Base-by-base conservation (phyloP, 2,113 vertebrate genomes). In the Eolophus roseicapilla region DNA sequence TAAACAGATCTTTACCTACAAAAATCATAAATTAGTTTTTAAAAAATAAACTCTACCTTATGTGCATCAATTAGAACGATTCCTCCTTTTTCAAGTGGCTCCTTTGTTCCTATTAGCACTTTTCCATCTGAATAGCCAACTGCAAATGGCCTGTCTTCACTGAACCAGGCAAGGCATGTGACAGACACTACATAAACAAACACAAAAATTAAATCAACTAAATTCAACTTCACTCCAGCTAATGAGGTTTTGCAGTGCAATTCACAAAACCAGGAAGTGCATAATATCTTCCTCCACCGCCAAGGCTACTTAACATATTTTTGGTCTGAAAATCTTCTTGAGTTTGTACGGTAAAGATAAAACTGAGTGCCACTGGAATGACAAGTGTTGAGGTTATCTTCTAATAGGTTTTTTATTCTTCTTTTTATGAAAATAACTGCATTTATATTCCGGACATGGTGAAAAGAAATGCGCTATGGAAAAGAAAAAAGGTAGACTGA, bases 101-200 rank as follows among this genome's bases (percentile, higher is more conserved):
- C 99, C 90, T 98, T 99, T 79, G 98, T 98, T 87, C 99, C 99
- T 59, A 99, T 97, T 76, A 99, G 97, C 77, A 99, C 96, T 91
- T 99, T 99, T 25, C 99, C 99, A 93, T 99, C 99, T 31, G 99
- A 98, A 87, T 99, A 99, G 75, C 99, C 99, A 43, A 99, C 98
- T 28, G 99, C 99, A 96, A 99, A 99, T 3, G 99, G 99, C 87
- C 97, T 98, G 95, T 99, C 99, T 95, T 99, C 99, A 62, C 99
- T 99, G 98, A 98, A 99, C 99, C 99, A 99, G 53, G 99, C 99
- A 13, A 99, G 99, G 95, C 99, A 98, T 68, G 99, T 99, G 88
- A 99, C 98, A 46, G 99, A 99, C 90, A 99, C 99, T 99, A 84
- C 0, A 1, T 47, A 35, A 69, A 88, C 29, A 94, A 88, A 69